These are phyloP conservation scores for Ploceus nigricollis DNA, from an alignment of 2,113 vertebrate species.

Conservation along the genomic window DNA sequence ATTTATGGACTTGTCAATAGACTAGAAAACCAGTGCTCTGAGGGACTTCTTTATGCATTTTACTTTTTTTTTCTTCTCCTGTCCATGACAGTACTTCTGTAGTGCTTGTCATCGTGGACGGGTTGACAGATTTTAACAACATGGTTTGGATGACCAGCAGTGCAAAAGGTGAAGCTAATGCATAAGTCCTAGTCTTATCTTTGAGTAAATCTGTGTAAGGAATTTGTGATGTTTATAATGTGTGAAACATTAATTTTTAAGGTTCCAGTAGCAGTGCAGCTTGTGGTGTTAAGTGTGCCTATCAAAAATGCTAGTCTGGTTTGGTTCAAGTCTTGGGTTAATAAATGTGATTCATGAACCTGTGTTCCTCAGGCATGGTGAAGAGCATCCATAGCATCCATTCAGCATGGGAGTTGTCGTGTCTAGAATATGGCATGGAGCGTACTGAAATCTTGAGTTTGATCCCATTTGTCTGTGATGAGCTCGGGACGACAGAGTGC, in stretches of 20 bases:
- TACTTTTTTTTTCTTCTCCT: neutral
- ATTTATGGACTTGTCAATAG: neutral
- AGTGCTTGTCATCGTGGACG: neutral
- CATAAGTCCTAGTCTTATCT: neutral
- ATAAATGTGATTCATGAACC: neutral
- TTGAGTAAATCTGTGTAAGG: neutral
- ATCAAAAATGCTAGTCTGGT: neutral
- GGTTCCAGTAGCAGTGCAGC: neutral
- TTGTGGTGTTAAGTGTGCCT: neutral
- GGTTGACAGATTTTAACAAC: neutral
- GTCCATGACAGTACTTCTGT: neutral
- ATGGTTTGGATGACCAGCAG: neutral
- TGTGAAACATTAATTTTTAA: neutral
- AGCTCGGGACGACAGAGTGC: neutral
- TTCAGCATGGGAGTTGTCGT: neutral
- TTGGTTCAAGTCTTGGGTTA: neutral
- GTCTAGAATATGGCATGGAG: neutral
- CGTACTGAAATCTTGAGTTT: neutral
- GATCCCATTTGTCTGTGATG: neutral
- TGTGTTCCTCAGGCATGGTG: neutral
- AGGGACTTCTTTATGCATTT: neutral
- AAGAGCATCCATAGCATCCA: neutral
- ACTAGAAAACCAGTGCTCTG: neutral
- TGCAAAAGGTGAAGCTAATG: neutral
- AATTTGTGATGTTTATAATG: neutral